Evolutionary conservation across 2,888 invertebrate genomes (phyloP).

Genomic region (Nesidiocoris tenuis): DNA sequence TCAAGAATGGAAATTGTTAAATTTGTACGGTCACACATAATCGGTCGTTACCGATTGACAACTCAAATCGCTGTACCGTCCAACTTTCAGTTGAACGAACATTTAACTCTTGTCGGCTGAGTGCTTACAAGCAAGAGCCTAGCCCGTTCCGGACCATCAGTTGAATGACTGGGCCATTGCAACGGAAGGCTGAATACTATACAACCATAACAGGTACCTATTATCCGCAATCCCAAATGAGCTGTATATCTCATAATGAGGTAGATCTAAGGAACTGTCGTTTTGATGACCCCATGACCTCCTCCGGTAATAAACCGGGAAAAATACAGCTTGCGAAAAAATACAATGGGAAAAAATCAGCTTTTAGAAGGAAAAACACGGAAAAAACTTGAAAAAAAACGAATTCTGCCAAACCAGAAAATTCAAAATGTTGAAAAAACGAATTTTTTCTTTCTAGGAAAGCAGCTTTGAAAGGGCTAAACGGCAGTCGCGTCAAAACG

Average conservation of each 20-base stretch:
- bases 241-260: too few species aligned
- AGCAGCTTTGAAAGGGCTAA: too few species aligned
- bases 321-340: not conserved
- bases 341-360: not conserved
- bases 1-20: too few species aligned
- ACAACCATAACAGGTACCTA: not conserved
- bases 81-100: not conserved
- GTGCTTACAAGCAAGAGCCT: not conserved
- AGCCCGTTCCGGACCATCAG: not conserved
- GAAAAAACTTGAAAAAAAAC: too few species aligned
- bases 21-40: too few species aligned
- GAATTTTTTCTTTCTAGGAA: too few species aligned
- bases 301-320: not conserved
- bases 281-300: too few species aligned
- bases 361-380: too few species aligned
- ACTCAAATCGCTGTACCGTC: not conserved
- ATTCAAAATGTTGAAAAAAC: not conserved
- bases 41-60: too few species aligned
- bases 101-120: not conserved
- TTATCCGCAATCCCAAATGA: not conserved
- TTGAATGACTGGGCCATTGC: not conserved
- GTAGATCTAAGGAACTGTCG: too few species aligned
- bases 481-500: too few species aligned
- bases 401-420: not conserved
- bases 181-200: not conserved